phyloP scores from a whole-genome alignment of 1,140 invertebrate species.

The Pogonognathellus flavescens region DNA sequence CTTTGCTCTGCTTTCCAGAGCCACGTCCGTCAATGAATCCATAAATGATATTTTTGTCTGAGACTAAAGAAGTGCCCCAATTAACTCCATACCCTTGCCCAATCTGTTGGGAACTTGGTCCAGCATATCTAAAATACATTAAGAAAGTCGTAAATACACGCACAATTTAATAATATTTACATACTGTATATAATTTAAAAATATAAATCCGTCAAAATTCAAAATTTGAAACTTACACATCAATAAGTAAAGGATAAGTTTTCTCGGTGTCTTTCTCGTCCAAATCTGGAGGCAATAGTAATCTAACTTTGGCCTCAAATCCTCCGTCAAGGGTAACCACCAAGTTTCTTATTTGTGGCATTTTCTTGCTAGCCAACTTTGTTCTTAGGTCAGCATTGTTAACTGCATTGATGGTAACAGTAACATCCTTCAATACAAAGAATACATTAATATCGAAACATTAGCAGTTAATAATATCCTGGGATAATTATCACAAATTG shows the following conservation, averaged over 20 bases:
- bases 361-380: conserved; percentile 74
- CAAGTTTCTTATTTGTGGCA: conserved; percentile 77
- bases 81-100: conserved; percentile 82
- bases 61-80: conserved; percentile 87
- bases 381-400: conserved; percentile 69
- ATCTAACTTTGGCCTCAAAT: conserved; percentile 77
- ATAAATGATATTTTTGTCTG: conserved; percentile 87
- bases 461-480: no score
- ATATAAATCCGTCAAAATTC: no score
- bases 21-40: conserved; percentile 91
- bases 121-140: conserved; percentile 89
- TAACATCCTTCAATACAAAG: background rate
- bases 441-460: no score
- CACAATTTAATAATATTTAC: no score
- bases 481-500: no score
- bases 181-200: no score
- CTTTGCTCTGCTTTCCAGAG: conserved; percentile 86
- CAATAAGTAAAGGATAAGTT: conserved; percentile 87
- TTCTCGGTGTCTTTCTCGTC: conserved; percentile 73
- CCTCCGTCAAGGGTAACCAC: conserved; percentile 78
- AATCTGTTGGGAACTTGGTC: conserved; percentile 86
- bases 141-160: no score
- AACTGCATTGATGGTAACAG: conserved; percentile 17
- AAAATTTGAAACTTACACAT: conserved; percentile 79
- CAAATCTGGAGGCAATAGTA: conserved; percentile 81